Evolutionary conservation across 2,888 invertebrate genomes (phyloP).

Genomic region (Notocelia uddmanniana): DNA sequence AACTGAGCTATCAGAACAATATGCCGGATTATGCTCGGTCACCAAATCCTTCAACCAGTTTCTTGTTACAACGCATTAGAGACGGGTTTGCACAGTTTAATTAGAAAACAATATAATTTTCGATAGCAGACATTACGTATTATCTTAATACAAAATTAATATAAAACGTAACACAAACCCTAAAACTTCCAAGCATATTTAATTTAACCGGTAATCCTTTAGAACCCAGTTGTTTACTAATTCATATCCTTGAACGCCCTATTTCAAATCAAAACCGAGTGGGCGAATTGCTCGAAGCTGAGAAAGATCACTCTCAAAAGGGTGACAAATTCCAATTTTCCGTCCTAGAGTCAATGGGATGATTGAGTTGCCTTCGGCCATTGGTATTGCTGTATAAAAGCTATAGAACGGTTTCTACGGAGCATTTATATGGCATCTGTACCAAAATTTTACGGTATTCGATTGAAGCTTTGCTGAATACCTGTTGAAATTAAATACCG

Average conservation of each 20-base stretch:
- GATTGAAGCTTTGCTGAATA: slow-evolving; percentile 6
- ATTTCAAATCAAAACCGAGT: slow-evolving; percentile 74
- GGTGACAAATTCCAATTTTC: slow-evolving; percentile 79
- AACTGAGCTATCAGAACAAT: too few species aligned
- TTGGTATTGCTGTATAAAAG: slow-evolving; percentile 15
- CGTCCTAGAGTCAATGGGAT: slow-evolving; percentile 62
- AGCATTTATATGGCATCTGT: slow-evolving; percentile 20
- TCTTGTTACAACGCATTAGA: too few species aligned
- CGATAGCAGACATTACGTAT: too few species aligned
- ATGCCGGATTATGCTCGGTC: too few species aligned
- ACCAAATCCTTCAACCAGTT: too few species aligned
- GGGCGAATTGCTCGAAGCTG: slow-evolving; percentile 72
- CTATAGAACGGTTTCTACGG: slow-evolving; percentile 4
- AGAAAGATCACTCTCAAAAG: slow-evolving; percentile 74
- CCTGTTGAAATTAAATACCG: slow-evolving; percentile 13
- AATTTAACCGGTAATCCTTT: slow-evolving; percentile 4
- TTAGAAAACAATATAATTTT: too few species aligned
- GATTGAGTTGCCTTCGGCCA: slow-evolving; percentile 62
- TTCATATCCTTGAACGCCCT: slow-evolving; percentile 7
- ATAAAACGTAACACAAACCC: background rate
- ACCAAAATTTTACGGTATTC: slow-evolving; percentile 27
- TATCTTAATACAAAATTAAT: too few species aligned
- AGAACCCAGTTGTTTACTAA: slow-evolving; percentile 13
- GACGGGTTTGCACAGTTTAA: too few species aligned
- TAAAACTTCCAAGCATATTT: background rate